Conservation (phyloP, 2,888 invertebrate species). For the Acleris holmiana region DNA sequence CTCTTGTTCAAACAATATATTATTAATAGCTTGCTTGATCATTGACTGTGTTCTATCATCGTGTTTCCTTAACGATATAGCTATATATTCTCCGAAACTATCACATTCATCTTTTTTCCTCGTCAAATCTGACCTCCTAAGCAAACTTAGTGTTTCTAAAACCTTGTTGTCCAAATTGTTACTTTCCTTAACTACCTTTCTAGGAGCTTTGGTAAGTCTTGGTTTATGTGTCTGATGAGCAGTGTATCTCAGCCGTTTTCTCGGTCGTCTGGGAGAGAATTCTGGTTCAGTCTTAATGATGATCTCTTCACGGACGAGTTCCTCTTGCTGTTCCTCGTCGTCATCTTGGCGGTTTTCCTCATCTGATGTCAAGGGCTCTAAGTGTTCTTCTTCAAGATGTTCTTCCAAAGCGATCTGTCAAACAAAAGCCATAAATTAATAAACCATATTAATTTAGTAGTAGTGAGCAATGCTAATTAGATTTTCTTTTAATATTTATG, state of each 20-base stretch:
- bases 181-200: slow-evolving; percentile 37
- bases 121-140: slow-evolving; percentile 54
- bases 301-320: slow-evolving; percentile 44
- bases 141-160: slow-evolving; percentile 55
- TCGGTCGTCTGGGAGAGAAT: slow-evolving; percentile 24
- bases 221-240: slow-evolving; percentile 36
- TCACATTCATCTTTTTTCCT: slow-evolving; percentile 76
- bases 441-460: too few species aligned
- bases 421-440: too few species aligned
- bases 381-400: slow-evolving; percentile 8
- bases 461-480: too few species aligned
- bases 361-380: slow-evolving; percentile 12
- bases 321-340: slow-evolving; percentile 44
- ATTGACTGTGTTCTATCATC: slow-evolving; percentile 72
- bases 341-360: slow-evolving; percentile 36
- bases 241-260: slow-evolving; percentile 22
- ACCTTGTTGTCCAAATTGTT: slow-evolving; percentile 51
- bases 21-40: slow-evolving; percentile 79
- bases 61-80: slow-evolving; percentile 72
- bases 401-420: slow-evolving; percentile 11
- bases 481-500: too few species aligned
- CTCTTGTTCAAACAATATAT: slow-evolving; percentile 76
- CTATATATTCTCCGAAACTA: slow-evolving; percentile 76
- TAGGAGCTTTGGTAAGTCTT: slow-evolving; percentile 43
- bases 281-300: slow-evolving; percentile 58